These are phyloP conservation scores for Agrochola lota DNA, from an alignment of 2,888 invertebrate species.

Conservation along the genomic window DNA sequence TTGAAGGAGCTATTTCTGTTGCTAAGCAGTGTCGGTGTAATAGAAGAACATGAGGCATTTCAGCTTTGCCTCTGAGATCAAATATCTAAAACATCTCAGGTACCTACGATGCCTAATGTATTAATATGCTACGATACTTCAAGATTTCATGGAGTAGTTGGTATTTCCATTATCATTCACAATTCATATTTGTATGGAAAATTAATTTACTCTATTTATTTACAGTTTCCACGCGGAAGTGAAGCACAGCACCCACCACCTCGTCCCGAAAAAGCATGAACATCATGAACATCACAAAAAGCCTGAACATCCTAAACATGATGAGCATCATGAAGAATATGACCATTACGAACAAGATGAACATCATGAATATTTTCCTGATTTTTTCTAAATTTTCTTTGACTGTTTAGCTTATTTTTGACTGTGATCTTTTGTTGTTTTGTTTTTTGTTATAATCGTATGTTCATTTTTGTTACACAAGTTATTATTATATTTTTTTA, in stretches of 20 bases:
- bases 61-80: not conserved
- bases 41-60: not conserved
- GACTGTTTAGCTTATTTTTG: not conserved
- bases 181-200: not conserved
- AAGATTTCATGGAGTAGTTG: not conserved
- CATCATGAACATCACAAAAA: conserved; percentile 52
- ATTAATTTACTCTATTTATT: not conserved
- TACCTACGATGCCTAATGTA: too few relatives aligned
- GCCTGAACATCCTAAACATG: conserved; percentile 34
- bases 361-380: conserved; percentile 25
- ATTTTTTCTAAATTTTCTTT: conserved; percentile 29
- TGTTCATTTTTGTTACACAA: conserved; percentile 6
- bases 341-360: conserved; percentile 20
- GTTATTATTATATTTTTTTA: conserved; percentile 22
- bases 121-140: too few relatives aligned
- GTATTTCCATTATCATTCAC: not conserved
- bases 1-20: not conserved
- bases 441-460: not conserved
- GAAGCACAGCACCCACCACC: conserved; percentile 60
- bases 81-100: too few relatives aligned
- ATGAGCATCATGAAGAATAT: conserved; percentile 22
- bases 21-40: too few relatives aligned
- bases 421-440: conserved; percentile 24
- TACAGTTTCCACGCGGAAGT: conserved; percentile 61
- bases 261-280: conserved; percentile 55